These are phyloP conservation scores for Mimas tiliae DNA, from an alignment of 2,888 invertebrate species.

Conservation along the genomic window DNA sequence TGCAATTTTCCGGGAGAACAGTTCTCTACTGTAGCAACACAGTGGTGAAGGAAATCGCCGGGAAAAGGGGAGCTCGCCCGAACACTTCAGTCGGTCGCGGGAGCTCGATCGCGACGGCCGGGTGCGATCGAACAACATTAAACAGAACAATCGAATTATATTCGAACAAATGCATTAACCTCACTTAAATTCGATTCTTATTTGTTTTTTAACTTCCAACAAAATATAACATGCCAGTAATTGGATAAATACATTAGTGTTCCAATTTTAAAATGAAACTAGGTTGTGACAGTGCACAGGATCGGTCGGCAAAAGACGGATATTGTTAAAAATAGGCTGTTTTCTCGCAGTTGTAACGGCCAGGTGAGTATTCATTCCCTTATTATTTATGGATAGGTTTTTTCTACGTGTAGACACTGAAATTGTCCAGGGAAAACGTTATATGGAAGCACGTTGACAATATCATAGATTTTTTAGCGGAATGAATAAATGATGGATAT, in stretches of 20 bases:
- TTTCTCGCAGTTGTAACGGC: conserved; percentile 26
- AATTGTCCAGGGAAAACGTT: conserved; percentile 16
- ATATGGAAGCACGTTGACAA: conserved; percentile 3
- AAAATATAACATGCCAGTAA: conserved; percentile 31
- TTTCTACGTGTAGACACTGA: conserved; percentile 29
- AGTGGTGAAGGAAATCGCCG: conserved; percentile 56
- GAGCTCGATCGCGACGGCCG: conserved; percentile 47
- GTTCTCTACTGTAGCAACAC: conserved; percentile 58
- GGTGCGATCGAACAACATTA: conserved; percentile 23
- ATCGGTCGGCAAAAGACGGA: conserved; percentile 48
- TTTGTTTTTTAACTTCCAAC: conserved; percentile 32
- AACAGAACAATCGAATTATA: conserved; percentile 48
- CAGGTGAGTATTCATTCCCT: conserved; percentile 35
- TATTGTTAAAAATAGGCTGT: conserved; percentile 44
- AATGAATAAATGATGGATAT: not conserved
- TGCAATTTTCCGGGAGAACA: conserved; percentile 40
- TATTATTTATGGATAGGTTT: conserved; percentile 40
- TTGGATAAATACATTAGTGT: conserved; percentile 34
- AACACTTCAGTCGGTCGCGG: conserved; percentile 69
- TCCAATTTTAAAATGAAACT: conserved; percentile 49
- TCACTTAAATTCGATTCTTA: conserved; percentile 37
- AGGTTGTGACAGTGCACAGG: conserved; percentile 57
- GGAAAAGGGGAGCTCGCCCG: conserved; percentile 54
- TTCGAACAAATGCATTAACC: conserved; percentile 39
- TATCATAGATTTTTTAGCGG: conserved; percentile 22